phyloP scores from a whole-genome alignment of 1,140 invertebrate species.

The Theocolax elegans region DNA sequence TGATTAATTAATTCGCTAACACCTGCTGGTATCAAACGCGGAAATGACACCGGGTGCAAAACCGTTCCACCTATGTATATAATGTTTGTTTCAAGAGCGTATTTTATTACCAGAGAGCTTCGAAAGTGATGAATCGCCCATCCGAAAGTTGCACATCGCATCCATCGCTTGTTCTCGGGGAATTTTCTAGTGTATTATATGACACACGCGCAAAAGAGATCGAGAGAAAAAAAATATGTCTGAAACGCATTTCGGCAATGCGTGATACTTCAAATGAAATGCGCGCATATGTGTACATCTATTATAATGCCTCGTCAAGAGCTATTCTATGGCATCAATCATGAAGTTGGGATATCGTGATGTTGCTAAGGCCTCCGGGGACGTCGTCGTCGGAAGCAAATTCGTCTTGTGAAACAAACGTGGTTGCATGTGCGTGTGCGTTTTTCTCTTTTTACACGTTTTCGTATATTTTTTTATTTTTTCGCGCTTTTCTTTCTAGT shows the following conservation, averaged over 20 bases:
- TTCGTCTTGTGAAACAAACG: neutral
- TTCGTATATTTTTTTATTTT: neutral
- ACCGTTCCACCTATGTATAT: too few relatives aligned
- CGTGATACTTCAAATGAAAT: neutral
- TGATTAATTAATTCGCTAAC: too few relatives aligned
- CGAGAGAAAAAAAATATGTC: neutral
- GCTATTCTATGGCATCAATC: neutral
- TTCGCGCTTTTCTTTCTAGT: conserved; percentile 7
- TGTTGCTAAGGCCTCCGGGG: neutral
- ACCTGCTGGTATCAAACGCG: too few relatives aligned
- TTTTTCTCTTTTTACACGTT: neutral
- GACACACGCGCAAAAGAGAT: neutral
- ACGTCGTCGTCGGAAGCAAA: too few relatives aligned
- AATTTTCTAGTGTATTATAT: neutral
- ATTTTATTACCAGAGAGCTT: conserved; percentile 4
- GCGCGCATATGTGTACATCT: neutral
- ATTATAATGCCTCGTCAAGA: conserved; percentile 17
- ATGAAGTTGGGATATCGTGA: conserved; percentile 3
- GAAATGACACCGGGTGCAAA: too few relatives aligned
- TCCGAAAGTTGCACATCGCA: neutral
- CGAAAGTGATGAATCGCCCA: conserved; percentile 2
- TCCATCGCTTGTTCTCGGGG: neutral
- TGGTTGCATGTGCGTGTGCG: neutral
- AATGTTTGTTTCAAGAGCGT: neutral
- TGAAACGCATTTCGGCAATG: neutral